Evolutionary conservation across 2,888 invertebrate species (phyloP).

Genomic region (Nycteola revayana): DNA sequence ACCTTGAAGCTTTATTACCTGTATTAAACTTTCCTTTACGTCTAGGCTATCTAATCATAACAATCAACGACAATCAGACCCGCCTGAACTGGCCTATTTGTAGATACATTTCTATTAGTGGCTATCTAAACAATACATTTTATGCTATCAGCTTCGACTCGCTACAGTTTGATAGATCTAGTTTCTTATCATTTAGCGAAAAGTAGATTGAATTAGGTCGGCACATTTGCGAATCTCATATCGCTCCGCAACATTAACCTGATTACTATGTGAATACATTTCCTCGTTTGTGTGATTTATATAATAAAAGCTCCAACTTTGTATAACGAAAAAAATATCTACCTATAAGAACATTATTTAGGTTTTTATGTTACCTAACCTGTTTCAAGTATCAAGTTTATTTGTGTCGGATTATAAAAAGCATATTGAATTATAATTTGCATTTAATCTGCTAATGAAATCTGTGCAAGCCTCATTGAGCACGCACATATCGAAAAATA

Average conservation of each 20-base stretch:
- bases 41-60: conserved; percentile 15
- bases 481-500: no score
- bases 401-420: no score
- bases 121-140: conserved; percentile 31
- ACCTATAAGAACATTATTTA: no score
- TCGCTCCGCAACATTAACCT: conserved; percentile 49
- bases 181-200: conserved; percentile 37
- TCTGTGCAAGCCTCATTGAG: background rate
- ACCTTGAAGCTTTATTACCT: conserved; percentile 26
- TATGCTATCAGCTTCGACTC: conserved; percentile 22
- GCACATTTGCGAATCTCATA: conserved; percentile 49
- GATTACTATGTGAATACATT: conserved; percentile 35
- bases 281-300: no score
- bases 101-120: conserved; percentile 30
- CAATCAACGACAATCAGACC: conserved; percentile 32
- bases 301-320: no score
- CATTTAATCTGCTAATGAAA: conserved; percentile 11
- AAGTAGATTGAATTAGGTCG: conserved; percentile 51
- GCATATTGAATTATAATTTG: conserved; percentile 8
- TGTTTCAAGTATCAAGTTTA: no score
- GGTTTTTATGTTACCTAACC: no score
- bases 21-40: conserved; percentile 27
- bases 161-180: conserved; percentile 10
- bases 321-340: no score
- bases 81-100: conserved; percentile 32